Conservation (phyloP, 1,140 invertebrate species). For the Scaptodrosophila lebanonensis region DNA sequence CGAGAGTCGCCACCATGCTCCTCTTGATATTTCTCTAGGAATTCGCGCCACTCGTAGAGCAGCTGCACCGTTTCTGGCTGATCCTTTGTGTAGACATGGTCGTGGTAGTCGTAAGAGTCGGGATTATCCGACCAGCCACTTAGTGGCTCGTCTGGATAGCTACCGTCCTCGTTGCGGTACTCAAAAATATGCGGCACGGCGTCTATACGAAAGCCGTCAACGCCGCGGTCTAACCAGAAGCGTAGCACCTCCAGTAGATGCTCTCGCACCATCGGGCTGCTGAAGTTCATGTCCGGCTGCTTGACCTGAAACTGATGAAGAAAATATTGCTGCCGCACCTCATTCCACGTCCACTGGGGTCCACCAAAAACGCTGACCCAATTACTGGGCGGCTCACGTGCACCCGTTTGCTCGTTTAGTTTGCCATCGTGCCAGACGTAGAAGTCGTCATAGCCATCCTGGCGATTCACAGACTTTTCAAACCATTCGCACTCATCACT, state of each 20-base stretch:
- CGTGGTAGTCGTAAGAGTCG: slow-evolving; percentile 77
- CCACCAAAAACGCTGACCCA: slow-evolving; percentile 82
- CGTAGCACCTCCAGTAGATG: slow-evolving; percentile 82
- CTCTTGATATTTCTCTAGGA: slow-evolving; percentile 78
- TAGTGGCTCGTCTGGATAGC: slow-evolving; percentile 78
- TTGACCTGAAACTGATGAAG: slow-evolving; percentile 81
- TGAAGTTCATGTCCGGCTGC: slow-evolving; percentile 86
- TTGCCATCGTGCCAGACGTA: slow-evolving; percentile 84
- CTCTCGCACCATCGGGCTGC: slow-evolving; percentile 80
- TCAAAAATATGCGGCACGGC: slow-evolving; percentile 82
- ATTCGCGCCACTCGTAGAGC: slow-evolving; percentile 79
- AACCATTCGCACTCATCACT: slow-evolving; percentile 85
- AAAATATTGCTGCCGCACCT: slow-evolving; percentile 81
- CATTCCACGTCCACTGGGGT: slow-evolving; percentile 82
- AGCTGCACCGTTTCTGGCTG: slow-evolving; percentile 78
- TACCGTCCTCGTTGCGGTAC: slow-evolving; percentile 78
- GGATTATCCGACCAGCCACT: slow-evolving; percentile 62
- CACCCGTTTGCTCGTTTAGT: slow-evolving; percentile 41
- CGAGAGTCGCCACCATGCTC: slow-evolving; percentile 73
- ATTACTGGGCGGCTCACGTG: slow-evolving; percentile 80
- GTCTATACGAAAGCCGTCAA: slow-evolving; percentile 87
- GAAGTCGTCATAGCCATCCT: slow-evolving; percentile 82
- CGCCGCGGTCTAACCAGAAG: slow-evolving; percentile 86
- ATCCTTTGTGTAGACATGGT: slow-evolving; percentile 80
- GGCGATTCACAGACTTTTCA: slow-evolving; percentile 79